Conservation (phyloP, 2,113 vertebrate genomes). For the Nematolebias whitei region DNA sequence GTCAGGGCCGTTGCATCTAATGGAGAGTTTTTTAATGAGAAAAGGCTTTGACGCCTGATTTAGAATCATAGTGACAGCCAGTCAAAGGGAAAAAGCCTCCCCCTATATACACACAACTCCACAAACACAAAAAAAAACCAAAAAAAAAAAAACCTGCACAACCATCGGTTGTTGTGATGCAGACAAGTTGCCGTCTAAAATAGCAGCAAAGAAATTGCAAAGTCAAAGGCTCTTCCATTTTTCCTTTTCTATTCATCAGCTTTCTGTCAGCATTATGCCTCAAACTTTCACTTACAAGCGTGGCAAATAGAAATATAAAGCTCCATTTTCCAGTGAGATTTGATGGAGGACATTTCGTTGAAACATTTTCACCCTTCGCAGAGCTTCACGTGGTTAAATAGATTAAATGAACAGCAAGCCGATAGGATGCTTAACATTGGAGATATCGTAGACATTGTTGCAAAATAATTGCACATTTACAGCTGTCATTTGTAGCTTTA, state of each 20-base stretch:
- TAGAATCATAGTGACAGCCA: slow-evolving; percentile 68
- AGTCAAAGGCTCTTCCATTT: slow-evolving; percentile 62
- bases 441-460: slow-evolving; percentile 55
- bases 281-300: slow-evolving; percentile 44
- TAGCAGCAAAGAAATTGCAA: slow-evolving; percentile 59
- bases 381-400: slow-evolving; percentile 51
- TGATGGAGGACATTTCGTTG: slow-evolving; percentile 48
- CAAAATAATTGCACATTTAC: slow-evolving; percentile 37
- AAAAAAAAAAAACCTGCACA: slow-evolving; percentile 53
- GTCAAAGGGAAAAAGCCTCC: slow-evolving; percentile 49
- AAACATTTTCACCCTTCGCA: slow-evolving; percentile 27
- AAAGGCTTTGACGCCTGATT: slow-evolving; percentile 62
- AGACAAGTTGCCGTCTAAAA: slow-evolving; percentile 61
- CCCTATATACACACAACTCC: slow-evolving; percentile 13
- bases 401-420: slow-evolving; percentile 25
- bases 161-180: slow-evolving; percentile 62
- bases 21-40: slow-evolving; percentile 72
- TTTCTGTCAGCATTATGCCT: slow-evolving; percentile 60
- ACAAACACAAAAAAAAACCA: slow-evolving; percentile 60
- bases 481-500: too few relatives aligned
- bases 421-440: slow-evolving; percentile 33
- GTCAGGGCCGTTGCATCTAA: slow-evolving; percentile 59
- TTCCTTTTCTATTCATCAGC: slow-evolving; percentile 59
- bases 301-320: slow-evolving; percentile 51
- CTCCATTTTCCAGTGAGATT: slow-evolving; percentile 37